Conservation (phyloP, 1,140 invertebrate species). For the Euura lappo region DNA sequence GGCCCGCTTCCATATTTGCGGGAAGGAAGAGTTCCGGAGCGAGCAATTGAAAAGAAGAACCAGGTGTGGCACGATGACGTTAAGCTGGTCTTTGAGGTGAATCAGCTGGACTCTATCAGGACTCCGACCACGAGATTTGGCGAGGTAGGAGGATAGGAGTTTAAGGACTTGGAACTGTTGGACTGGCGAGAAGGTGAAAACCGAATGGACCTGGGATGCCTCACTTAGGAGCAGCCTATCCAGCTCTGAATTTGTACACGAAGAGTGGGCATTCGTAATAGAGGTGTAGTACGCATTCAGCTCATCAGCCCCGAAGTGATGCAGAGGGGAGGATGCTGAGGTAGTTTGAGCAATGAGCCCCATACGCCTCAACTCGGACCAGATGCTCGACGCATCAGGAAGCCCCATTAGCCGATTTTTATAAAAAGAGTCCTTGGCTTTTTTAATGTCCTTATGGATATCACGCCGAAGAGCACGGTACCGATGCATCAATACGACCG, state of each 20-base stretch:
- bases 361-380: not conserved
- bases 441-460: not conserved
- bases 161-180: not conserved
- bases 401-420: not conserved
- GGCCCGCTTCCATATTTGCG: not conserved
- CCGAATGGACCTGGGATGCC: not conserved
- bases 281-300: not conserved
- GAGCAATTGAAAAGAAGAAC: not conserved
- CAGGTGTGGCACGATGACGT: not conserved
- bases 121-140: not conserved
- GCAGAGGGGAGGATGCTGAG: not conserved
- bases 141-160: not conserved
- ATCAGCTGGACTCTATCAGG: too few relatives aligned
- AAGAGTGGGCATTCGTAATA: not conserved
- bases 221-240: not conserved
- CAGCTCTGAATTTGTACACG: not conserved
- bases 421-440: not conserved
- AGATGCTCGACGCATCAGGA: not conserved
- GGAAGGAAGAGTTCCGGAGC: not conserved
- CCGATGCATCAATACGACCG: not conserved
- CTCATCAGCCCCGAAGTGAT: not conserved
- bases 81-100: not conserved
- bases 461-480: not conserved
- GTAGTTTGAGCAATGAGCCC: not conserved
- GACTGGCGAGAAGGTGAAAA: not conserved